A percentile compares a stretch with the other conserved stretches of the same genome.
phyloP scores from a whole-genome alignment of 2,797 vertebrate species.

The Prionace glauca region DNA sequence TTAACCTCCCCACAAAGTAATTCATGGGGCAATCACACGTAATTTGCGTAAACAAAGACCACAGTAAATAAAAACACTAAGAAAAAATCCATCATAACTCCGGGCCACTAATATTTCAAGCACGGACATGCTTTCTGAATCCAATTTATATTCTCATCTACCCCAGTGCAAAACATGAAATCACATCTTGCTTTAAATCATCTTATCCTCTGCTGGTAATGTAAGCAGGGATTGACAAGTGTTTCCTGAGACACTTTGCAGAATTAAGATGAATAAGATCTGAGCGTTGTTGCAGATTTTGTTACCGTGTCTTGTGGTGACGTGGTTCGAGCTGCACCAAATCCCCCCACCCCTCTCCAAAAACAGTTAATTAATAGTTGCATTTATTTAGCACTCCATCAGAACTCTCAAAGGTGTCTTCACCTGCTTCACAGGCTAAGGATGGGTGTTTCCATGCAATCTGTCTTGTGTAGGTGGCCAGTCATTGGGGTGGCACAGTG shows the following conservation, averaged over 20 bases:
- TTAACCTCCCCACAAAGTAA: not conserved
- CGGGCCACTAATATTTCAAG: not conserved
- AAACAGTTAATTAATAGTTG: too few species aligned
- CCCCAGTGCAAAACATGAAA: not conserved
- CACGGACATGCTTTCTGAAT: not conserved
- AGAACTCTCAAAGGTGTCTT: not conserved
- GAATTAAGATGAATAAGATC: not conserved
- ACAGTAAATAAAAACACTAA: not conserved
- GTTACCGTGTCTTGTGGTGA: not conserved
- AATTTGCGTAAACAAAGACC: not conserved
- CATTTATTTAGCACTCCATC: not conserved
- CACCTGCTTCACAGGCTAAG: not conserved
- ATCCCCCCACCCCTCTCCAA: too few species aligned
- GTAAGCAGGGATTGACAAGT: not conserved
- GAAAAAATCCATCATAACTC: not conserved
- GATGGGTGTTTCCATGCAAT: too few species aligned
- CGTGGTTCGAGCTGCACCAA: too few species aligned
- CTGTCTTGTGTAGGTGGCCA: too few species aligned
- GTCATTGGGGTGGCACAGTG: too few species aligned
- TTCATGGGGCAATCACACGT: not conserved
- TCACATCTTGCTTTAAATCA: constrained; percentile 6
- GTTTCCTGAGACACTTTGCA: not conserved
- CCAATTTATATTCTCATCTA: not conserved
- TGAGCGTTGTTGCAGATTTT: not conserved
- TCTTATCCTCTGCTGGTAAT: not conserved